Percentiles rank a stretch among this genome's conserved stretches.
phyloP scores from a whole-genome alignment of 1,140 invertebrate genomes.

The Agrilus planipennis region DNA sequence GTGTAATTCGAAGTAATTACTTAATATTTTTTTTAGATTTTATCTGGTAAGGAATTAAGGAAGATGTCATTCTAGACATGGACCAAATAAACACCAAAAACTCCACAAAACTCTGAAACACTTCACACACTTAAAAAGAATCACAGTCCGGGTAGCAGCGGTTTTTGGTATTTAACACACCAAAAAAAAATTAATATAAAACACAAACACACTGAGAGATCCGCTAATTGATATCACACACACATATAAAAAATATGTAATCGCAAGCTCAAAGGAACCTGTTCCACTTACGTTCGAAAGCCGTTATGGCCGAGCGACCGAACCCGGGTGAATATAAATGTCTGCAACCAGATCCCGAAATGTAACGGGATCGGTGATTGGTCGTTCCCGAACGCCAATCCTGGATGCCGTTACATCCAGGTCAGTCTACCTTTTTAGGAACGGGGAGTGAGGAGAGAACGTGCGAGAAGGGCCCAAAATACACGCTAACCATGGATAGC shows the following conservation, averaged over 20 bases:
- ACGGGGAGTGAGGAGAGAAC: constrained; percentile 23
- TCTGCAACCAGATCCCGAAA: constrained; percentile 67
- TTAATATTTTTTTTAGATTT: too few relatives aligned
- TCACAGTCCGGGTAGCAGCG: constrained; percentile 10
- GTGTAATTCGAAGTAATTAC: too few relatives aligned
- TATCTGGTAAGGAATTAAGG: too few relatives aligned
- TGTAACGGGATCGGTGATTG: constrained; percentile 39
- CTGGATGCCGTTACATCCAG: constrained; percentile 34
- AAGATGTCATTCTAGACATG: too few relatives aligned
- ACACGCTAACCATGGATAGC: constrained; percentile 10
- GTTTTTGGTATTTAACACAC: constrained; percentile 4
- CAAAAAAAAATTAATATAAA: background rate
- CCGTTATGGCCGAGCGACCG: constrained; percentile 73
- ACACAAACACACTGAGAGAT: constrained; percentile 16
- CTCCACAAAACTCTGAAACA: background rate
- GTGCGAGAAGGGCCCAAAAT: constrained; percentile 18
- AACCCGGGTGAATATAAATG: constrained; percentile 67
- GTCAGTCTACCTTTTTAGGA: constrained; percentile 54
- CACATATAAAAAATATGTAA: constrained; percentile 2
- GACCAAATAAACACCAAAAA: too few relatives aligned
- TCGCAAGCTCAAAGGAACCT: constrained; percentile 14
- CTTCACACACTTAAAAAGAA: too few relatives aligned
- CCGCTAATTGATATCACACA: too few relatives aligned
- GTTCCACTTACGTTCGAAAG: constrained; percentile 77
- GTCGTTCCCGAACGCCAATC: constrained; percentile 35